phyloP scores from a whole-genome alignment of 2,113 vertebrate species.

The Hippoglossus stenolepis region DNA sequence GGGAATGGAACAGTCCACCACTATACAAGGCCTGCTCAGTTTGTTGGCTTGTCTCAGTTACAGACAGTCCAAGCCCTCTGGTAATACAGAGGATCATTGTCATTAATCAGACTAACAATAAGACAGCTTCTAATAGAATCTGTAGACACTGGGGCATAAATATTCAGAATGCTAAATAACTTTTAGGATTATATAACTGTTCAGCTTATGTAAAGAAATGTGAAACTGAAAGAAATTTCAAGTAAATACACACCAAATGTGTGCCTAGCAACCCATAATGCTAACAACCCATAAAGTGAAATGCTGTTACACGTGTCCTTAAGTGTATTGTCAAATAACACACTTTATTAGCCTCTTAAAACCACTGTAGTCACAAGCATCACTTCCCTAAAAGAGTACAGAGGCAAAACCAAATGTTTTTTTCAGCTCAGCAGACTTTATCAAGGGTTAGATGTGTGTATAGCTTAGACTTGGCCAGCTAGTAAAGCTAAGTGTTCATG shows the following conservation, averaged over 20 bases:
- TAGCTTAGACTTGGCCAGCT: conserved; percentile 19
- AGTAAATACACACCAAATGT: background rate
- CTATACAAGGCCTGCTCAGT: conserved; percentile 60
- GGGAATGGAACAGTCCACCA: conserved; percentile 67
- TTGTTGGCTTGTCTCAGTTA: conserved; percentile 48
- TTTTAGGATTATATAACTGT: conserved; percentile 18
- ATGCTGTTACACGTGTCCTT: conserved; percentile 8
- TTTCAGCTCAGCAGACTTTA: conserved; percentile 55
- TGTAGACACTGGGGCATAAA: conserved; percentile 24
- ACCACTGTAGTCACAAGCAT: conserved; percentile 55
- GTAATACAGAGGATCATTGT: conserved; percentile 47
- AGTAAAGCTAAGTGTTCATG: conserved; percentile 29
- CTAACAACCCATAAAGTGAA: conserved; percentile 6
- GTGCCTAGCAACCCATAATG: background rate
- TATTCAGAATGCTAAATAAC: conserved; percentile 20
- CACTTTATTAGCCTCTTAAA: conserved; percentile 42
- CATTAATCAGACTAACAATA: conserved; percentile 57
- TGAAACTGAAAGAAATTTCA: background rate
- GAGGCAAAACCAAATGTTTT: conserved; percentile 70
- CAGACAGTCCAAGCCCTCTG: conserved; percentile 41
- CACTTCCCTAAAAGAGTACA: conserved; percentile 75
- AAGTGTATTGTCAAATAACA: conserved; percentile 40
- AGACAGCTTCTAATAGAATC: conserved; percentile 30
- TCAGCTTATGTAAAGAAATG: conserved; percentile 5
- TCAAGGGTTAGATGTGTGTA: conserved; percentile 33